Conservation (phyloP, 2,797 vertebrate species). For the Oophaga sylvatica region DNA sequence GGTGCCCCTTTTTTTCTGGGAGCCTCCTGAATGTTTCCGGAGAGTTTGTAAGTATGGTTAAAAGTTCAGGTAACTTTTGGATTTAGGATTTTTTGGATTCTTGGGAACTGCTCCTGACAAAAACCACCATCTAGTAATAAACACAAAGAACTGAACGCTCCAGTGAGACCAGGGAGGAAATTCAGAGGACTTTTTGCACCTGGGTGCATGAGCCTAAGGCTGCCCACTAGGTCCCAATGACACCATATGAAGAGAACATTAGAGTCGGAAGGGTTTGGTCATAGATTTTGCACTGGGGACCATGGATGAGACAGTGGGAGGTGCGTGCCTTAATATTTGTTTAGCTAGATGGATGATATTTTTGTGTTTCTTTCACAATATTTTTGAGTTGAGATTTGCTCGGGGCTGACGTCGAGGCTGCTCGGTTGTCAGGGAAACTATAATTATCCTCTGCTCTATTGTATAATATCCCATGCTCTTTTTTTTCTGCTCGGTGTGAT, state of each 20-base stretch:
- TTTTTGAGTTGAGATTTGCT: constrained; percentile 45
- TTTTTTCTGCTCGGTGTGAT: constrained; percentile 5
- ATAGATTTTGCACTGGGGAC: not conserved
- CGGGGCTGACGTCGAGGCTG: constrained; percentile 37
- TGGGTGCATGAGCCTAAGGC: too few relatives aligned
- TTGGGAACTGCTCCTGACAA: too few relatives aligned
- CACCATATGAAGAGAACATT: not conserved
- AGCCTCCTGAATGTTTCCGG: too few relatives aligned
- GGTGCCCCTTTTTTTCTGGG: too few relatives aligned
- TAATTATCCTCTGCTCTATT: constrained; percentile 50
- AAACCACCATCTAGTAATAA: too few relatives aligned
- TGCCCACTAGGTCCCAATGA: too few relatives aligned
- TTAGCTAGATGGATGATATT: constrained; percentile 37
- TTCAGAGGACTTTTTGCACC: too few relatives aligned
- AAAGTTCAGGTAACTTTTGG: too few relatives aligned
- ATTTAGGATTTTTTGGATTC: too few relatives aligned
- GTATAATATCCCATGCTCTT: constrained; percentile 40
- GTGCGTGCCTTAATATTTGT: constrained; percentile 13
- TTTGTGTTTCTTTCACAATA: constrained; percentile 54
- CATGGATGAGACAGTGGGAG: not conserved
- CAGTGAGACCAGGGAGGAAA: too few relatives aligned
- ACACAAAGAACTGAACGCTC: too few relatives aligned
- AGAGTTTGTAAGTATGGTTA: too few relatives aligned
- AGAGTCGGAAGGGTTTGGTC: not conserved
- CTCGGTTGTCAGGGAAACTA: constrained; percentile 60